Conservation (phyloP, 1,140 invertebrate genomes). For the Achroia grisella region DNA sequence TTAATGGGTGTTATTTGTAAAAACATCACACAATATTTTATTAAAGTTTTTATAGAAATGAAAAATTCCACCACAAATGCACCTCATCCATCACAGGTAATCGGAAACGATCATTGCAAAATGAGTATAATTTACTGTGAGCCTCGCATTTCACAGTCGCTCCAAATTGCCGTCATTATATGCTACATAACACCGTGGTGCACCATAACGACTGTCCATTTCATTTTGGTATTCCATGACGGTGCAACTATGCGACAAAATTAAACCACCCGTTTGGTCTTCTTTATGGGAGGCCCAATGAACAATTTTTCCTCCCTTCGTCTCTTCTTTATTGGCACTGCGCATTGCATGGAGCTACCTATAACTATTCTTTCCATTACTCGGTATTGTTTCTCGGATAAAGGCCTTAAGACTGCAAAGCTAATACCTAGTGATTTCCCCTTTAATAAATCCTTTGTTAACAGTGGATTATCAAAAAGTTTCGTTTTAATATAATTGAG, state of each 20-base stretch:
- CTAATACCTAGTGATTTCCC: slow-evolving; percentile 47
- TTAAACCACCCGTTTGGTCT: slow-evolving; percentile 20
- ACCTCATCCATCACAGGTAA: slow-evolving; percentile 47
- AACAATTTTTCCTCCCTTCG: slow-evolving; percentile 35
- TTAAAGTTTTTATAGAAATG: slow-evolving; percentile 11
- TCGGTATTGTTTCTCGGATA: slow-evolving; percentile 46
- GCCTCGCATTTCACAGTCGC: slow-evolving; percentile 46
- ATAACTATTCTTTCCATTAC: slow-evolving; percentile 46
- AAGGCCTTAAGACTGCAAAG: slow-evolving; percentile 47
- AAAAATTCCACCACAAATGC: slow-evolving; percentile 24
- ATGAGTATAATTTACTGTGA: slow-evolving; percentile 60
- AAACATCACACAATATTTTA: background rate
- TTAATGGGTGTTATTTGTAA: slow-evolving; percentile 7
- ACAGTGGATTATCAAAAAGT: slow-evolving; percentile 34
- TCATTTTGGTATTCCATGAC: slow-evolving; percentile 13
- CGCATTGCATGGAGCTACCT: slow-evolving; percentile 29
- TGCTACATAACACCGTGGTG: slow-evolving; percentile 38
- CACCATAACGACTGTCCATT: slow-evolving; percentile 33
- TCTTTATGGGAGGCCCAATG: slow-evolving; percentile 30
- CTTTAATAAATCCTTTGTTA: slow-evolving; percentile 47
- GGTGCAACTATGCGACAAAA: slow-evolving; percentile 10
- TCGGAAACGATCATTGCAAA: slow-evolving; percentile 66
- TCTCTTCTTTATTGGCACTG: slow-evolving; percentile 32
- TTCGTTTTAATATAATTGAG: slow-evolving; percentile 45
- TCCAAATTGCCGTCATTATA: slow-evolving; percentile 55